Conservation (phyloP, 2,888 invertebrate genomes). For the Drosophila mimetica region DNA sequence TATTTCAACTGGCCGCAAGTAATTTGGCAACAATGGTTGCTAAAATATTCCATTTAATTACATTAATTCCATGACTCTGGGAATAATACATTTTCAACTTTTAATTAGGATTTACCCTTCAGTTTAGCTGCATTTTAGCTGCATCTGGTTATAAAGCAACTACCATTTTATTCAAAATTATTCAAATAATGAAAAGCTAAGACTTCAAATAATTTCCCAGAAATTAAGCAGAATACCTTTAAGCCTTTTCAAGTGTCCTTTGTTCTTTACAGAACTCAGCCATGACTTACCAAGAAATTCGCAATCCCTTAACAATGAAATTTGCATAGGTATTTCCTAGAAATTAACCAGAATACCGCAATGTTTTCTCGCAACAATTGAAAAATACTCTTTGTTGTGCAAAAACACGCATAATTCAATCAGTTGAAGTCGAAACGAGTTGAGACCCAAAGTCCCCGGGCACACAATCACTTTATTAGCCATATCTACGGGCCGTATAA, state of each 20-base stretch:
- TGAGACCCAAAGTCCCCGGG: conserved; percentile 1
- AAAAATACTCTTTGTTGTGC: conserved; percentile 1
- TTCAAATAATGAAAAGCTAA: not conserved
- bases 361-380: conserved; percentile 6
- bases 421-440: conserved; percentile 32
- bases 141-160: no score
- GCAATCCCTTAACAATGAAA: not conserved
- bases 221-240: not conserved
- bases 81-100: not conserved
- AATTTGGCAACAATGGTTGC: not conserved
- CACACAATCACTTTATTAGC: conserved; percentile 72
- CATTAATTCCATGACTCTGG: not conserved
- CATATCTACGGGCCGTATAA: conserved; percentile 53
- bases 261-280: not conserved
- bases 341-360: conserved; percentile 6
- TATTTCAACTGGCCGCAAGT: not conserved
- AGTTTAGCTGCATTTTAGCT: no score
- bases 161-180: no score
- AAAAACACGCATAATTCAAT: conserved; percentile 65
- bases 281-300: not conserved
- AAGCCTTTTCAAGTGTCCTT: no score
- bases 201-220: not conserved
- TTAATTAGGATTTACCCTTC: not conserved
- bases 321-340: not conserved
- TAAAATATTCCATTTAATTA: not conserved